These are phyloP conservation scores for Lutraria rhynchaena DNA, from an alignment of 1,140 invertebrate species.

Conservation along the genomic window DNA sequence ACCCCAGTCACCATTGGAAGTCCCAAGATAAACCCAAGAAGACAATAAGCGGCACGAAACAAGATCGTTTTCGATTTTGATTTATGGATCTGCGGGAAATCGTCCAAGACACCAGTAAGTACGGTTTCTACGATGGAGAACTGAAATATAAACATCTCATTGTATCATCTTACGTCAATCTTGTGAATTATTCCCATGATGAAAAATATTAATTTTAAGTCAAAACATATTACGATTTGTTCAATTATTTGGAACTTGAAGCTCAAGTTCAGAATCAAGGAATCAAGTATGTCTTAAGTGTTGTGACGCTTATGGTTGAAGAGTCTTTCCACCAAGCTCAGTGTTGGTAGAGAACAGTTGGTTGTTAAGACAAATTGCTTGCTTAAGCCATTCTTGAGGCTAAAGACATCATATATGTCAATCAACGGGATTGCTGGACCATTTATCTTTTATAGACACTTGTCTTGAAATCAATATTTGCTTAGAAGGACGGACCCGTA, in stretches of 20 bases:
- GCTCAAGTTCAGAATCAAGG: too few relatives aligned
- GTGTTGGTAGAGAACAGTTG: too few relatives aligned
- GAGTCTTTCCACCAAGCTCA: too few relatives aligned
- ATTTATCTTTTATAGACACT: too few relatives aligned
- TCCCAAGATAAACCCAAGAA: conserved; percentile 69
- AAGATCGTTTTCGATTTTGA: conserved; percentile 68
- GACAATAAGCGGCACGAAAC: conserved; percentile 69
- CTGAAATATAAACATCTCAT: conserved; percentile 80
- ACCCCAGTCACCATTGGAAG: conserved; percentile 73
- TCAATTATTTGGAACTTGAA: background rate
- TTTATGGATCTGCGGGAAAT: conserved; percentile 84
- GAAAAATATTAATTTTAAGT: background rate
- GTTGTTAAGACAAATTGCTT: too few relatives aligned
- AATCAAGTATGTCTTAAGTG: too few relatives aligned
- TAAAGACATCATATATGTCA: too few relatives aligned
- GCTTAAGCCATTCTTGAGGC: too few relatives aligned
- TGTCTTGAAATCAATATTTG: too few relatives aligned
- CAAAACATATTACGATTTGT: background rate
- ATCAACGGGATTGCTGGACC: too few relatives aligned
- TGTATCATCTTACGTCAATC: background rate
- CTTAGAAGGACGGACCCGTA: too few relatives aligned
- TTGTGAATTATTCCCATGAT: background rate
- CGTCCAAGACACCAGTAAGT: conserved; percentile 88
- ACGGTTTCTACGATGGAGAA: conserved; percentile 92
- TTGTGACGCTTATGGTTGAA: too few relatives aligned